Evolutionary conservation across 1,140 invertebrate genomes (phyloP).

Genomic region (Drosophila neocordata): DNA sequence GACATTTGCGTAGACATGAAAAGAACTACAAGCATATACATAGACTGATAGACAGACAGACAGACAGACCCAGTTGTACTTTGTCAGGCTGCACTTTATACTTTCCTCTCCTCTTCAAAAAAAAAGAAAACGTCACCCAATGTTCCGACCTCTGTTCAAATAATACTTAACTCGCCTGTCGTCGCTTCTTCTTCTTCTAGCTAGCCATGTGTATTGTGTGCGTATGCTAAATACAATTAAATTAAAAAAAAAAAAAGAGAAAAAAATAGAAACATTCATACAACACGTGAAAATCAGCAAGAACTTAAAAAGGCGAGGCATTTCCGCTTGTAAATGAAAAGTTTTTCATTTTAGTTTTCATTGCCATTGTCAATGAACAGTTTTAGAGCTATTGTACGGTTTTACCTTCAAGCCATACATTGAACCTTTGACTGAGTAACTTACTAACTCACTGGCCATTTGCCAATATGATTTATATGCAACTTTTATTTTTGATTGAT

Average conservation of each 20-base stretch:
- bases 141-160: not conserved
- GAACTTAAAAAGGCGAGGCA: slow-evolving; percentile 29
- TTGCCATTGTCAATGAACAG: slow-evolving; percentile 57
- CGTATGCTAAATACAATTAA: slow-evolving; percentile 41
- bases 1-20: slow-evolving; percentile 49
- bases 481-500: slow-evolving; percentile 53
- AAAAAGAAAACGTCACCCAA: not conserved
- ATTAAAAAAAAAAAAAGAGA: not conserved
- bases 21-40: slow-evolving; percentile 42
- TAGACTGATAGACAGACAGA: slow-evolving; percentile 8
- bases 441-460: slow-evolving; percentile 44
- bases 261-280: slow-evolving; percentile 30
- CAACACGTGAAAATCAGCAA: slow-evolving; percentile 42
- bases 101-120: not conserved
- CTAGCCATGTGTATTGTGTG: slow-evolving; percentile 9
- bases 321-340: slow-evolving; percentile 34
- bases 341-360: slow-evolving; percentile 28
- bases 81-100: slow-evolving; percentile 43
- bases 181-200: slow-evolving; percentile 5
- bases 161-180: not conserved
- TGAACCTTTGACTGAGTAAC: slow-evolving; percentile 60
- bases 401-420: slow-evolving; percentile 66
- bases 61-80: slow-evolving; percentile 24
- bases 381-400: slow-evolving; percentile 34
- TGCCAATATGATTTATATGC: not conserved